Evolutionary conservation across 2,797 vertebrate species (phyloP).

Genomic region (Emydoidea blandingii): DNA sequence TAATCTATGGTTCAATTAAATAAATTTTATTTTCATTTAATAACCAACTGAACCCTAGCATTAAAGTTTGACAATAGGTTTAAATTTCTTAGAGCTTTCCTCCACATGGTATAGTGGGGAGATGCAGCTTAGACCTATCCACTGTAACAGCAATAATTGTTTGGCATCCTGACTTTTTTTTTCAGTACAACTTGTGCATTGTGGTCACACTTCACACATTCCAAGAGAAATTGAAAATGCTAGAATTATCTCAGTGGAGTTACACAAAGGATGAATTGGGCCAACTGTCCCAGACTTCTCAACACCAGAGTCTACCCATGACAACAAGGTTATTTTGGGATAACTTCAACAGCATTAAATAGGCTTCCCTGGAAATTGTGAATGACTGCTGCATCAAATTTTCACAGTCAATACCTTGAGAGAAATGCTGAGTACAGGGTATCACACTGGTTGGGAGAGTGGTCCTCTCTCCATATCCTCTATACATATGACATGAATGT

Average conservation of each 20-base stretch:
- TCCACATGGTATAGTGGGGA: neutral
- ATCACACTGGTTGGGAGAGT: neutral
- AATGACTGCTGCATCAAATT: neutral
- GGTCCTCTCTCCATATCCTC: neutral
- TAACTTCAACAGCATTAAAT: constrained; percentile 34
- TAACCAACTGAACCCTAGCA: neutral
- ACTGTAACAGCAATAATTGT: neutral
- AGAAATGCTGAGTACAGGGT: constrained; percentile 3
- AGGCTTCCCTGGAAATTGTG: constrained; percentile 5
- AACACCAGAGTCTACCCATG: neutral
- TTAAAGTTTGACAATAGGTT: neutral
- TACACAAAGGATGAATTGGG: neutral
- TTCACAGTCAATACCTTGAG: neutral
- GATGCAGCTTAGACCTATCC: neutral
- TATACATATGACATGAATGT: neutral
- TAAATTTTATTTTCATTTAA: constrained; percentile 17
- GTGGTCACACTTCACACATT: constrained; percentile 3
- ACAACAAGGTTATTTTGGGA: neutral
- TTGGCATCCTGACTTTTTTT: neutral
- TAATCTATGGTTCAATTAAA: neutral
- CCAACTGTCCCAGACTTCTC: neutral
- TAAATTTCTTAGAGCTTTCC: neutral
- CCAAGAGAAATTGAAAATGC: constrained; percentile 40
- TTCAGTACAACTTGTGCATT: constrained; percentile 3
- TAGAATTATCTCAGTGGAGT: constrained; percentile 19